Conservation (phyloP, 2,113 vertebrate genomes). For the Myotis lucifugus region DNA sequence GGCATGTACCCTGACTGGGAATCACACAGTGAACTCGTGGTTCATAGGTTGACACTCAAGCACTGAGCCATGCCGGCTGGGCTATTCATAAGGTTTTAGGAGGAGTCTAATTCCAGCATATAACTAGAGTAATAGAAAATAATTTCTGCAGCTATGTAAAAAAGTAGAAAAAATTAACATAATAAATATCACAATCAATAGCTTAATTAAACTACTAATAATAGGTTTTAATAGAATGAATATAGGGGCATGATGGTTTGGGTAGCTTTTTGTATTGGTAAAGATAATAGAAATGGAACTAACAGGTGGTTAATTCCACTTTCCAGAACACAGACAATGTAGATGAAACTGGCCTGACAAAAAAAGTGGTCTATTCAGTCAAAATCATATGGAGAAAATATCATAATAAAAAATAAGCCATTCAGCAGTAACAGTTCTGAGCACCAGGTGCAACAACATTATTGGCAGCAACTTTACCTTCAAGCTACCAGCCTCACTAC, state of each 20-base stretch:
- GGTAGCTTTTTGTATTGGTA: not conserved
- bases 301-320: not conserved
- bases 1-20: no score
- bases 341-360: not conserved
- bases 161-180: conserved; percentile 12
- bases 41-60: no score
- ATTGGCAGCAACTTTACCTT: not conserved
- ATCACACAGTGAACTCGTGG: no score
- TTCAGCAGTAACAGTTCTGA: conserved; percentile 4
- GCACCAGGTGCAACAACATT: not conserved
- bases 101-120: not conserved
- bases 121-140: not conserved
- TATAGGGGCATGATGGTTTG: not conserved
- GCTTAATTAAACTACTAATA: not conserved
- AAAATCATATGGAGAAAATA: conserved; percentile 33
- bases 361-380: not conserved
- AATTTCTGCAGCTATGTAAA: conserved; percentile 29
- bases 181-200: conserved; percentile 33
- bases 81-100: not conserved
- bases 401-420: not conserved
- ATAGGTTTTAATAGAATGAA: conserved; percentile 22
- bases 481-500: not conserved
- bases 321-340: not conserved
- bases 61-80: no score
- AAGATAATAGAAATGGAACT: conserved; percentile 19